Conservation (phyloP, 2,797 vertebrate species). For the Enoplosus armatus region DNA sequence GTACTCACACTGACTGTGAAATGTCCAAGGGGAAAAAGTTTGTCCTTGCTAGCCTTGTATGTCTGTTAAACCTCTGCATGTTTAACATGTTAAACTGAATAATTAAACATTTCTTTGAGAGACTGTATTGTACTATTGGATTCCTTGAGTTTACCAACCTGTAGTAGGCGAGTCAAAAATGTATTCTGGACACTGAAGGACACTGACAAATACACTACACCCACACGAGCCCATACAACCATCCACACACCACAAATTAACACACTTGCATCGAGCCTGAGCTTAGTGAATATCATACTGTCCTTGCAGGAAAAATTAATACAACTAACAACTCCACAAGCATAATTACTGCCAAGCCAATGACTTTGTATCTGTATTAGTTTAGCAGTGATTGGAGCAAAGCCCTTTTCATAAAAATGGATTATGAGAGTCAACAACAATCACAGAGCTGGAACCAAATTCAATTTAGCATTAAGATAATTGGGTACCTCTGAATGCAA, state of each 20-base stretch:
- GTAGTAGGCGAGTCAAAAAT: not conserved
- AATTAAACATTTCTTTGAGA: not conserved
- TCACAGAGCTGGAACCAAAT: constrained; percentile 80
- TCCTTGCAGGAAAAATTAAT: constrained; percentile 47
- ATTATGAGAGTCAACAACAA: constrained; percentile 78
- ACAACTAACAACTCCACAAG: constrained; percentile 57
- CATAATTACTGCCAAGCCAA: constrained; percentile 71
- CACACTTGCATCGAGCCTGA: constrained; percentile 29
- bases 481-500: constrained; percentile 74
- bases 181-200: constrained; percentile 17
- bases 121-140: not conserved
- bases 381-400: constrained; percentile 74
- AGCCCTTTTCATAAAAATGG: constrained; percentile 73
- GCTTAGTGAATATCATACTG: constrained; percentile 43
- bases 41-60: not conserved
- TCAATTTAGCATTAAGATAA: constrained; percentile 82
- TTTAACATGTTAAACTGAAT: not conserved
- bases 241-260: constrained; percentile 25
- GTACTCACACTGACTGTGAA: not conserved
- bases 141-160: constrained; percentile 4
- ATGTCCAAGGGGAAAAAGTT: not conserved
- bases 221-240: constrained; percentile 5
- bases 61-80: not conserved
- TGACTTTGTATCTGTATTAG: constrained; percentile 75
- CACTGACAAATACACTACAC: constrained; percentile 10